Conservation (phyloP, 2,113 vertebrate genomes). For the Sorex araneus region DNA sequence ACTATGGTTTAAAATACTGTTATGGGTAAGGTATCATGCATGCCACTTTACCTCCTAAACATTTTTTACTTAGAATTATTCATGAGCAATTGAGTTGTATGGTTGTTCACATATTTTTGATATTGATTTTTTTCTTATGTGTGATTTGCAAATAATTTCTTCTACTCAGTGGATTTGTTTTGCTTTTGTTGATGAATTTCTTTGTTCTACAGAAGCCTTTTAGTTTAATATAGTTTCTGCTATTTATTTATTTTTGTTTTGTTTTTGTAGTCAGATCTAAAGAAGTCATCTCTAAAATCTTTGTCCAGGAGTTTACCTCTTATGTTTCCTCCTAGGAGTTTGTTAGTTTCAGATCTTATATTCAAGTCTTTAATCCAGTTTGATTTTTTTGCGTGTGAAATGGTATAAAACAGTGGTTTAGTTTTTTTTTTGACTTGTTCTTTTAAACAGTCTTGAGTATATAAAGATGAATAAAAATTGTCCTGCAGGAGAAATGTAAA, state of each 20-base stretch:
- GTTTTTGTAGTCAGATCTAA: not conserved
- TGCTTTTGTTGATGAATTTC: not conserved
- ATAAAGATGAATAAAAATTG: conserved; percentile 8
- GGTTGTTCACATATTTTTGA: not conserved
- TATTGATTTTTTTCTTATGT: not conserved
- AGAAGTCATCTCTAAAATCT: not conserved
- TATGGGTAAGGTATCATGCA: no score
- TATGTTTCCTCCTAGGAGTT: not conserved
- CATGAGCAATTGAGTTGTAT: not conserved
- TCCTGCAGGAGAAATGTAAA: conserved; percentile 1
- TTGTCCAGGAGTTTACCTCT: not conserved
- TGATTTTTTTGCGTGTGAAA: not conserved
- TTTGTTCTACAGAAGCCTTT: not conserved
- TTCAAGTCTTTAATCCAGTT: not conserved
- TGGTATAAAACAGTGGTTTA: not conserved
- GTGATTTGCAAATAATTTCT: not conserved
- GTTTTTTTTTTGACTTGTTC: not conserved
- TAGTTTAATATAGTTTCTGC: not conserved
- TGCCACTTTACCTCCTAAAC: no score
- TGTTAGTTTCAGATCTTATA: not conserved
- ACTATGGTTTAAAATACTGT: no score
- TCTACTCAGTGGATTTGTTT: not conserved
- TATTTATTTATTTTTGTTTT: not conserved
- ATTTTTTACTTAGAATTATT: no score
- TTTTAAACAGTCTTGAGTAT: conserved; percentile 5